Conservation (phyloP, 1,140 invertebrate genomes). For the Lordiphosa collinella region DNA sequence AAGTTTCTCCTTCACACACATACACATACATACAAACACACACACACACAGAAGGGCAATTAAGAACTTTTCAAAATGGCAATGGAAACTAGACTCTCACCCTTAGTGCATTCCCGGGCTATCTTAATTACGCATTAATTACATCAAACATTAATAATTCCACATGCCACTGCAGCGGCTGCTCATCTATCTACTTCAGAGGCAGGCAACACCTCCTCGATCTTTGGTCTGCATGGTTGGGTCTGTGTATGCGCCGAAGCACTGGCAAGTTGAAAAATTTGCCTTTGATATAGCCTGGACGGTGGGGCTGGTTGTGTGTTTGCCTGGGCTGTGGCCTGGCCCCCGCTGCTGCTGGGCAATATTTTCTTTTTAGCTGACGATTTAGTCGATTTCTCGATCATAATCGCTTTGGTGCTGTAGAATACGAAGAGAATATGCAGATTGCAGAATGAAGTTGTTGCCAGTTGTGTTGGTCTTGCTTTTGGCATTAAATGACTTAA, state of each 20-base stretch:
- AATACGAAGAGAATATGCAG: neutral
- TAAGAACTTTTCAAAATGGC: slow-evolving; percentile 4
- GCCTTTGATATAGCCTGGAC: slow-evolving; percentile 57
- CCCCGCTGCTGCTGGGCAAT: slow-evolving; percentile 33
- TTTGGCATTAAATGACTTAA: slow-evolving; percentile 44
- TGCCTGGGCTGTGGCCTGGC: slow-evolving; percentile 8
- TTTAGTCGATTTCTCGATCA: slow-evolving; percentile 61
- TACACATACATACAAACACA: neutral
- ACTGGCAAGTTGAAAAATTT: slow-evolving; percentile 61
- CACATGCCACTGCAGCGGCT: slow-evolving; percentile 37
- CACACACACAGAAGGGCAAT: neutral
- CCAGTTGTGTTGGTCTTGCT: slow-evolving; percentile 3
- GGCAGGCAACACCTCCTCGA: slow-evolving; percentile 63
- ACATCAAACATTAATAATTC: slow-evolving; percentile 71
- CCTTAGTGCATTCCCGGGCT: slow-evolving; percentile 18
- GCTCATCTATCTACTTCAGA: slow-evolving; percentile 66
- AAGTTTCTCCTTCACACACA: neutral
- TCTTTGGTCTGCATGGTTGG: slow-evolving; percentile 22
- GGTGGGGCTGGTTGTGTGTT: no score
- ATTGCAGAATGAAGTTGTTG: slow-evolving; percentile 44
- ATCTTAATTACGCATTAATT: slow-evolving; percentile 78
- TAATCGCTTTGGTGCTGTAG: slow-evolving; percentile 45
- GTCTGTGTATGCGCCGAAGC: slow-evolving; percentile 22
- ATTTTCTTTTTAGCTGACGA: slow-evolving; percentile 65
- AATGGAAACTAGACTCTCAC: slow-evolving; percentile 2